Conservation (phyloP, 2,113 vertebrate species). For the Barbus barbus region DNA sequence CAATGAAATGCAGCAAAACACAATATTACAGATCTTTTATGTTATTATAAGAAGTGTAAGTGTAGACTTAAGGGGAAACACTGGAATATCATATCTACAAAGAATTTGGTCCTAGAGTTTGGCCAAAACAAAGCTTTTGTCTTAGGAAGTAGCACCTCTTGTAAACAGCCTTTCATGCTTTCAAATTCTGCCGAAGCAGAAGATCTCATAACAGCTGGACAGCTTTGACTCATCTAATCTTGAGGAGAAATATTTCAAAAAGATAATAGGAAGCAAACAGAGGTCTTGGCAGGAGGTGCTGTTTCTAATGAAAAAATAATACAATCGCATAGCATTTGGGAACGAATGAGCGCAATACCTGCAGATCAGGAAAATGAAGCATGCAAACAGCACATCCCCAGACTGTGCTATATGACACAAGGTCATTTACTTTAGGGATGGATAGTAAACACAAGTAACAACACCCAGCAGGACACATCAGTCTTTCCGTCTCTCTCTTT, state of each 20-base stretch:
- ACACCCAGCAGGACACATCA: conserved; percentile 41
- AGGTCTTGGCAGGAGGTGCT: conserved; percentile 6
- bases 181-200: not conserved
- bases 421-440: conserved; percentile 40
- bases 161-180: not conserved
- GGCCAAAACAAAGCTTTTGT: not conserved
- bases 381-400: not conserved
- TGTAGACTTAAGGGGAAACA: not conserved
- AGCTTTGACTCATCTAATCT: conserved; percentile 11
- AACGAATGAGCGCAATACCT: not conserved
- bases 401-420: conserved; percentile 2
- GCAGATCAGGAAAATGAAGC: not conserved
- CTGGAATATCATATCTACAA: not conserved
- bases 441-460: conserved; percentile 30
- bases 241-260: not conserved
- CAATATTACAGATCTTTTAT: too few relatives aligned
- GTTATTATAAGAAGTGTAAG: not conserved
- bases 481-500: conserved; percentile 37
- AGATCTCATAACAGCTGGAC: conserved; percentile 12
- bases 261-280: not conserved
- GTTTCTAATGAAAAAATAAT: conserved; percentile 9
- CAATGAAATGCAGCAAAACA: too few relatives aligned
- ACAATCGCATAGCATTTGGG: not conserved
- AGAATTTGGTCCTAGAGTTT: too few relatives aligned
- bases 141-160: not conserved